phyloP scores from a whole-genome alignment of 2,888 invertebrate genomes.

The Drosophila falleni region DNA sequence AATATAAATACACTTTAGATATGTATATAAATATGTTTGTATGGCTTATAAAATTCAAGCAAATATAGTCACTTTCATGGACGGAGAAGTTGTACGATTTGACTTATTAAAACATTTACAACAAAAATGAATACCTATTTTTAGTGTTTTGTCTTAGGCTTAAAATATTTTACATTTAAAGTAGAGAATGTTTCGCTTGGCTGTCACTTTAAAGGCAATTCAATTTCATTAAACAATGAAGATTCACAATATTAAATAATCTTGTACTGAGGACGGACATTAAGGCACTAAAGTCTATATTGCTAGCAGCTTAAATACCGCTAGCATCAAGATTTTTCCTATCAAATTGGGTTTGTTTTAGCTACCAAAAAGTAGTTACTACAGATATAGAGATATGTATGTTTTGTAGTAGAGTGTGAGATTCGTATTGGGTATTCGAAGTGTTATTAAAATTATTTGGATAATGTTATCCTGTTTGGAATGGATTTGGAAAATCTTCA shows the following conservation, averaged over 20 bases:
- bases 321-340: conserved; percentile 16
- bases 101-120: conserved; percentile 19
- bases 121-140: conserved; percentile 33
- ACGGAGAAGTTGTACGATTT: conserved; percentile 42
- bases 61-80: conserved; percentile 28
- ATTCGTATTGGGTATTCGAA: conserved; percentile 44
- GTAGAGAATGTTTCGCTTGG: conserved; percentile 25
- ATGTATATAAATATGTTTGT: conserved; percentile 25
- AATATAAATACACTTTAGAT: conserved; percentile 21
- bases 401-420: conserved; percentile 30
- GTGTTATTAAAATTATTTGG: conserved; percentile 26
- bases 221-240: neutral
- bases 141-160: conserved; percentile 37
- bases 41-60: conserved; percentile 44
- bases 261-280: conserved; percentile 26
- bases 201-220: conserved; percentile 22
- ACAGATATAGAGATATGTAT: conserved; percentile 32
- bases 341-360: conserved; percentile 10
- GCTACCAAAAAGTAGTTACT: conserved; percentile 15
- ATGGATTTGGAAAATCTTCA: neutral
- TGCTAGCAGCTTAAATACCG: conserved; percentile 3
- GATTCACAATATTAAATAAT: conserved; percentile 19
- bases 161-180: conserved; percentile 47
- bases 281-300: conserved; percentile 47
- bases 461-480: conserved; percentile 21